Evolutionary conservation across 1,140 invertebrate species (phyloP), one percentile per base, ranked within the genome.

Genomic region (Diabrotica virgifera): DNA sequence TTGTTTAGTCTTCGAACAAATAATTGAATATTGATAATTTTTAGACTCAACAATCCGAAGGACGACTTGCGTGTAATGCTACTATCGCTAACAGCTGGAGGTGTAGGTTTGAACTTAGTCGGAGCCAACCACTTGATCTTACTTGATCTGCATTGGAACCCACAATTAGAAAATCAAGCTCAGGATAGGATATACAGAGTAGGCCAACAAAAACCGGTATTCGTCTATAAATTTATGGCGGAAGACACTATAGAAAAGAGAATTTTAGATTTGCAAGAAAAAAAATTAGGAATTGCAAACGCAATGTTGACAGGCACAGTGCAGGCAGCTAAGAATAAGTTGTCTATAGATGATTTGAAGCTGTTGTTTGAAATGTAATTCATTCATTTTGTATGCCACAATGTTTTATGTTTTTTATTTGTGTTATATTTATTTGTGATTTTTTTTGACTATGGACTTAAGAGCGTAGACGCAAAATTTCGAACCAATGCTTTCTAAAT

Each of bases 101-200:
- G 95, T 35, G 93, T 96, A 51, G 95, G 95, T 8, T 81, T 97
- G 5, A 97, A 97, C 82, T 80, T 97, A 35, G 85, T 93, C 64
- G 94, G 94, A 13, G 95, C 86, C 0, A 97, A 94, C 83, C 92
- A 97, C 80, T 81, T 98, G 8, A 86, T 97, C 52, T 75, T 98
- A 5, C 73, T 96, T 3, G 96, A 98, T 80, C 82, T 94, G 57
- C 95, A 97, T 79, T 98, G 95, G 95, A 98, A 98, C 83, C 95
- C 95, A 0, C 94, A 96, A 71, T 80, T 97, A 24, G 95, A 97
- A 80, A 81, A 88, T 5, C 95, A 98, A 78, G 94, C 95, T 0
- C 93, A 92, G 82, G 95, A 97, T 81, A 82, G 95, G 53, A 90
- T 97, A 54, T 95, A 96, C 80, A 82, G 95, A 62, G 88, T 96